These are phyloP conservation scores for Rutilus rutilus DNA, from an alignment of 2,113 vertebrate genomes.

Conservation along the genomic window DNA sequence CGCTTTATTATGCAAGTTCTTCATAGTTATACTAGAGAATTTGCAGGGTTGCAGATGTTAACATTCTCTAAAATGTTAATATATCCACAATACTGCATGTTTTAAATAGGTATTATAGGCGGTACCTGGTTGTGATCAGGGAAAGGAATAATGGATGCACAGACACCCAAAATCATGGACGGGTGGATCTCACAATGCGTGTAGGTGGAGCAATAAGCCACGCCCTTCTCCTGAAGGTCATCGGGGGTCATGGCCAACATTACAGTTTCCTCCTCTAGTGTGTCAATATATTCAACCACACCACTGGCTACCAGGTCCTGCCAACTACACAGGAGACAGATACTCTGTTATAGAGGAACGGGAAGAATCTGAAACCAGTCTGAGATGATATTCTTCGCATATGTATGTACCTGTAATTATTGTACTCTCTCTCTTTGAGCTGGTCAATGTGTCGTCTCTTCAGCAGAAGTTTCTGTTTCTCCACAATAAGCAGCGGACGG, in stretches of 20 bases:
- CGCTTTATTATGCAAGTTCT: neutral
- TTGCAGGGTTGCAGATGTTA: neutral
- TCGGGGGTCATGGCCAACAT: slow-evolving; percentile 99
- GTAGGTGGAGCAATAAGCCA: slow-evolving; percentile 97
- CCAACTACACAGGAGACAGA: slow-evolving; percentile 81
- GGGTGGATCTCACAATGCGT: slow-evolving; percentile 98
- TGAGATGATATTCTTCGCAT: neutral
- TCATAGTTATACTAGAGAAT: neutral
- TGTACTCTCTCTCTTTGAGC: slow-evolving; percentile 96
- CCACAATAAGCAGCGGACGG: slow-evolving; percentile 93
- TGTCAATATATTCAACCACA: slow-evolving; percentile 98
- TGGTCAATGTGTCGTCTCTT: slow-evolving; percentile 98
- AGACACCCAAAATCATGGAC: slow-evolving; percentile 98
- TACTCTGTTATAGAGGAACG: neutral
- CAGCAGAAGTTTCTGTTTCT: slow-evolving; percentile 94
- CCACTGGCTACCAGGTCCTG: slow-evolving; percentile 97
- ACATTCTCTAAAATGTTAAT: neutral
- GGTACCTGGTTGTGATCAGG: slow-evolving; percentile 98
- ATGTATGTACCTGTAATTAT: slow-evolving; percentile 92
- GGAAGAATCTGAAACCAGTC: neutral
- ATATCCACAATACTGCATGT: neutral
- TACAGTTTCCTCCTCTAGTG: slow-evolving; percentile 95
- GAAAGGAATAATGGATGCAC: slow-evolving; percentile 97
- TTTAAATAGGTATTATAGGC: neutral
- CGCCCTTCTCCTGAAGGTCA: slow-evolving; percentile 97